Conservation (phyloP, 2,113 vertebrate genomes). For the Aphyosemion australe region DNA sequence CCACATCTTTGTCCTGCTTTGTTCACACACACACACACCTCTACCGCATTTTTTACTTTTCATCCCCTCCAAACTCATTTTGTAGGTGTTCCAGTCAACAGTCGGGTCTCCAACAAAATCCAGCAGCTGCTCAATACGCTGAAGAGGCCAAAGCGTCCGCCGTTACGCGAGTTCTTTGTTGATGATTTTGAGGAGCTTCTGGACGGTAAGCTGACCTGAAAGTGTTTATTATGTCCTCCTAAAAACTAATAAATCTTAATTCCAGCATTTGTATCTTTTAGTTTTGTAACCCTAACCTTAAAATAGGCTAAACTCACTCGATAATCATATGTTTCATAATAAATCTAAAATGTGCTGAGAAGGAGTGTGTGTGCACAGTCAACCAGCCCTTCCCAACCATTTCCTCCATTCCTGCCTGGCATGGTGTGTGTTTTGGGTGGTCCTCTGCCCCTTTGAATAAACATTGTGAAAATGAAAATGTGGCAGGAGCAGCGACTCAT, state of each 20-base stretch:
- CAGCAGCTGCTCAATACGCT: slow-evolving; percentile 96
- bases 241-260: slow-evolving; percentile 19
- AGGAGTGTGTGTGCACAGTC: slow-evolving; percentile 4
- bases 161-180: slow-evolving; percentile 93
- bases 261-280: background rate
- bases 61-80: slow-evolving; percentile 41
- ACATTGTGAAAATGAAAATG: slow-evolving; percentile 50
- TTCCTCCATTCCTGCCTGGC: slow-evolving; percentile 60
- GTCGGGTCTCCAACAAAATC: slow-evolving; percentile 97
- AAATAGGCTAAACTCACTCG: too few relatives aligned
- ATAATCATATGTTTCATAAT: background rate
- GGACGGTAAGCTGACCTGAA: slow-evolving; percentile 82
- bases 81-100: slow-evolving; percentile 92
- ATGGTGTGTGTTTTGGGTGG: slow-evolving; percentile 52
- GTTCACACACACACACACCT: slow-evolving; percentile 10
- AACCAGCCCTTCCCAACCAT: slow-evolving; percentile 45
- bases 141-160: slow-evolving; percentile 94
- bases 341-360: slow-evolving; percentile 29
- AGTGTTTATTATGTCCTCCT: slow-evolving; percentile 21
- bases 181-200: slow-evolving; percentile 95
- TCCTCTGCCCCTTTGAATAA: slow-evolving; percentile 62
- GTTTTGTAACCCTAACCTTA: too few relatives aligned
- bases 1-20: slow-evolving; percentile 17
- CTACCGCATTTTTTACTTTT: slow-evolving; percentile 29
- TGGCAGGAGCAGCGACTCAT: slow-evolving; percentile 40